Base-by-base conservation (phyloP, 2,797 vertebrate species). In the Smutsia gigantea region DNA sequence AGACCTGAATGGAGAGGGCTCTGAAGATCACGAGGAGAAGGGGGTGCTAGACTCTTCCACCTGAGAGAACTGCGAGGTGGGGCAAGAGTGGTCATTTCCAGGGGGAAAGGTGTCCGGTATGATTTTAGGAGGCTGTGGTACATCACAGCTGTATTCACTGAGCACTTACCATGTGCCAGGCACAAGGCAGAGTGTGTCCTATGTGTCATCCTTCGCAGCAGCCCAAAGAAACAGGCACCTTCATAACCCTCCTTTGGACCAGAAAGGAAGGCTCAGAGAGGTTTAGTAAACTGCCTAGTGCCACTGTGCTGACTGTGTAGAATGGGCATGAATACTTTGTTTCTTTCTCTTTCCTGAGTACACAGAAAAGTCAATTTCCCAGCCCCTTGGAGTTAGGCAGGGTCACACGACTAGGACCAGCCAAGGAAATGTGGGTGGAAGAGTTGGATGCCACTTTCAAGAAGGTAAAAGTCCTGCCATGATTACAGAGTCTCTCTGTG, bases 131-230 rank as follows among this genome's bases (percentile, higher is more conserved):
- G 46, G 34, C 51, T 4, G 3, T 1, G 39, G 13, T 55, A 17
- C 14, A 7, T 53, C 25, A 42, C 68, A 57, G 46, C 71, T 6
- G 31, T 12, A 29, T 31, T 55, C 63, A 25, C 5, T 5, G 57
- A 42, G 25, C 7, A 25, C 31, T 59, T 15, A 9, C 27, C 2
- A 1, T 4, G 4, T 27, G 23, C 34, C 23, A 42, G 31, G 59
- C 46, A 34, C 15, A 2, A 4, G 12, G 42, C 37, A 49, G 23
- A 27, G 37, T 6, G 19, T 12, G 49, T 82, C n/a, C 12, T 72
- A 0, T 8, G 27, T 1, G 2, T 42, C 27, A 2, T 4, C 34
- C 34, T n/a, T 84, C 6, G 14, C 0, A 27, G 34, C 42, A 71
- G 39, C n/a, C 23, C 15, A 7, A 9, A 34, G 34, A 49, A 18